Conservation (phyloP, 2,797 vertebrate genomes). For the Enteromius afrohamiltoni region DNA sequence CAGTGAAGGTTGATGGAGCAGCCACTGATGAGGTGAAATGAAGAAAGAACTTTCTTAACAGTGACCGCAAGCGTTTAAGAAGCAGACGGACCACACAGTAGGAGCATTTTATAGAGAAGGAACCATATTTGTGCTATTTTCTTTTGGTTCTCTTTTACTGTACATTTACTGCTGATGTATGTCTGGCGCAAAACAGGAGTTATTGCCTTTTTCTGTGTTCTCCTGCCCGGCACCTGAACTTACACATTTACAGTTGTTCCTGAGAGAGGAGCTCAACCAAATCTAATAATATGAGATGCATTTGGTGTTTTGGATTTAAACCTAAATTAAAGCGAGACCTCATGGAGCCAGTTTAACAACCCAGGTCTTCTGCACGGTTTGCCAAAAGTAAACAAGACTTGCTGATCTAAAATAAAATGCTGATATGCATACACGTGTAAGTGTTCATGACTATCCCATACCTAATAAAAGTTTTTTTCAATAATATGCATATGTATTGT, state of each 20-base stretch:
- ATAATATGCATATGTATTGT: too few species aligned
- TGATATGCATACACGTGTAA: neutral
- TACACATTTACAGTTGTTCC: slow-evolving; percentile 17
- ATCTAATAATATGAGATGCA: slow-evolving; percentile 70
- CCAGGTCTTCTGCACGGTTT: slow-evolving; percentile 11
- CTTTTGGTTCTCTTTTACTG: slow-evolving; percentile 60
- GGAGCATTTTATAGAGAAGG: slow-evolving; percentile 50
- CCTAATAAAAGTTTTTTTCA: too few species aligned
- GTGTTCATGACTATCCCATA: neutral
- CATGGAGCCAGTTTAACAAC: slow-evolving; percentile 24
- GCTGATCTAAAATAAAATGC: neutral
- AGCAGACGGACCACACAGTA: slow-evolving; percentile 61
- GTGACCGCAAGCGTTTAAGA: slow-evolving; percentile 65
- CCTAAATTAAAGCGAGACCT: slow-evolving; percentile 47
- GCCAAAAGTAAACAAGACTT: neutral
- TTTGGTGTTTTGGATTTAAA: slow-evolving; percentile 61
- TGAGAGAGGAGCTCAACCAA: slow-evolving; percentile 52
- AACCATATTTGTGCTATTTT: slow-evolving; percentile 38
- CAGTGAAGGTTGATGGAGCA: slow-evolving; percentile 58
- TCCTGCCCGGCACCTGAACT: slow-evolving; percentile 14
- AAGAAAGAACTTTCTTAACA: slow-evolving; percentile 63
- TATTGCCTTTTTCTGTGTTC: slow-evolving; percentile 18
- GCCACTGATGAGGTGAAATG: slow-evolving; percentile 65
- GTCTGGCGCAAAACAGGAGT: neutral
- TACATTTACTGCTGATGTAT: slow-evolving; percentile 54